Percentiles rank a stretch among this genome's conserved stretches.
Evolutionary conservation across 2,888 invertebrate species (phyloP).

Genomic region (Cerceris ruficornis): DNA sequence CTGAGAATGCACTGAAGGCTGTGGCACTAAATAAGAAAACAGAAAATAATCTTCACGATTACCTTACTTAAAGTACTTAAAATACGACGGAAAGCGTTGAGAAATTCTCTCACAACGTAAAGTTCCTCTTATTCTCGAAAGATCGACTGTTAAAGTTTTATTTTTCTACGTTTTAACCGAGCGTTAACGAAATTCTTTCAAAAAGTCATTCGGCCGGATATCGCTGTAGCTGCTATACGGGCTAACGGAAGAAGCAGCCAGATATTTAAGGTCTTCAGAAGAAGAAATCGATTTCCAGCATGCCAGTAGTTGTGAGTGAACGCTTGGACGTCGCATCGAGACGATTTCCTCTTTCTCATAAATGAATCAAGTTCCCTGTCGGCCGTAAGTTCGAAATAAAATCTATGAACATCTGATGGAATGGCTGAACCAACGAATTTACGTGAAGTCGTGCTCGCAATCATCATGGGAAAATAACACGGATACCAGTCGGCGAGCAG

Average conservation of each 20-base stretch:
- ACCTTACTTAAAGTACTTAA: no score
- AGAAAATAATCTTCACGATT: no score
- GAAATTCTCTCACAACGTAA: no score
- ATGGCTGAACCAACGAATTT: no score
- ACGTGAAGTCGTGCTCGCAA: no score
- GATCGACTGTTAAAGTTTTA: no score
- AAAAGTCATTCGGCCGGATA: neutral
- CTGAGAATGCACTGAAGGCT: no score
- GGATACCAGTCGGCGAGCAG: no score
- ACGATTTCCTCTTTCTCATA: slow-evolving; percentile 46
- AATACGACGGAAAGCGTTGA: no score
- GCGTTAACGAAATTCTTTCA: slow-evolving; percentile 8
- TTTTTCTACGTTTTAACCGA: neutral
- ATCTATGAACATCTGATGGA: slow-evolving; percentile 15
- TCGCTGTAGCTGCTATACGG: slow-evolving; percentile 6
- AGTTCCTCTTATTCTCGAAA: no score
- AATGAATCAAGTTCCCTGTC: slow-evolving; percentile 57
- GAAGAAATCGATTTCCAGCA: slow-evolving; percentile 61
- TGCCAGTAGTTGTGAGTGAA: slow-evolving; percentile 30
- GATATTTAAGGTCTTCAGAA: slow-evolving; percentile 56
- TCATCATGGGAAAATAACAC: no score
- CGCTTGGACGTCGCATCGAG: slow-evolving; percentile 47
- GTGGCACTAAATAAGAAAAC: no score
- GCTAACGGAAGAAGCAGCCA: slow-evolving; percentile 41
- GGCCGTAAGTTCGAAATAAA: slow-evolving; percentile 59